These are phyloP conservation scores for Copsychus sechellarum DNA, from an alignment of 2,113 vertebrate genomes.

Conservation along the genomic window DNA sequence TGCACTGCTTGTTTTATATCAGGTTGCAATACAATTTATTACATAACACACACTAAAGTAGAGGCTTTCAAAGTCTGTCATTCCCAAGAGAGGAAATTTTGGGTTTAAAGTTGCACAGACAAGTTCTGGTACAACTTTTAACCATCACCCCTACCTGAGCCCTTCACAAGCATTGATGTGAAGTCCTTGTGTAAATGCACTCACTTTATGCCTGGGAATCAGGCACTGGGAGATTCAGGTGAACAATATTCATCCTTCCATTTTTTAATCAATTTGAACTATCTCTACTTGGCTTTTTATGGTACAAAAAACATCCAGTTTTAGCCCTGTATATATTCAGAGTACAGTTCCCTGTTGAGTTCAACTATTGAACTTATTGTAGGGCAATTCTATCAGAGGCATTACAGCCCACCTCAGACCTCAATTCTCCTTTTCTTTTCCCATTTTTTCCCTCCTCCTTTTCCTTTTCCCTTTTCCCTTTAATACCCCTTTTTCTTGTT, in stretches of 20 bases:
- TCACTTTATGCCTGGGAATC: neutral
- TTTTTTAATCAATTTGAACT: neutral
- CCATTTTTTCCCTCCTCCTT: neutral
- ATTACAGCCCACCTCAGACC: neutral
- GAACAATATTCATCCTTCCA: neutral
- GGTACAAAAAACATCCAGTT: neutral
- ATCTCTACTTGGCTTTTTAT: neutral
- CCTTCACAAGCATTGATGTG: neutral
- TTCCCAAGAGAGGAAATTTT: neutral
- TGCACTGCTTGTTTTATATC: neutral
- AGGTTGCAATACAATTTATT: neutral
- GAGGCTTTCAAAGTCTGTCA: neutral
- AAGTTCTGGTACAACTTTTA: neutral
- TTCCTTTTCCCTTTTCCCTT: neutral
- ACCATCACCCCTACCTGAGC: neutral
- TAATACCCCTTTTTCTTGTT: neutral
- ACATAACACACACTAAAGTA: neutral
- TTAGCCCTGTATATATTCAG: neutral
- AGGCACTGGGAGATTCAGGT: neutral
- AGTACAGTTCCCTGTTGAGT: neutral
- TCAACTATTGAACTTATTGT: neutral
- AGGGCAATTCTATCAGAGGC: neutral
- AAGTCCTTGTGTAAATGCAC: neutral
- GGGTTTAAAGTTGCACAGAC: neutral
- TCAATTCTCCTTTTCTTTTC: neutral